phyloP scores from a whole-genome alignment of 2,113 vertebrate species.

The Phainopepla nitens region DNA sequence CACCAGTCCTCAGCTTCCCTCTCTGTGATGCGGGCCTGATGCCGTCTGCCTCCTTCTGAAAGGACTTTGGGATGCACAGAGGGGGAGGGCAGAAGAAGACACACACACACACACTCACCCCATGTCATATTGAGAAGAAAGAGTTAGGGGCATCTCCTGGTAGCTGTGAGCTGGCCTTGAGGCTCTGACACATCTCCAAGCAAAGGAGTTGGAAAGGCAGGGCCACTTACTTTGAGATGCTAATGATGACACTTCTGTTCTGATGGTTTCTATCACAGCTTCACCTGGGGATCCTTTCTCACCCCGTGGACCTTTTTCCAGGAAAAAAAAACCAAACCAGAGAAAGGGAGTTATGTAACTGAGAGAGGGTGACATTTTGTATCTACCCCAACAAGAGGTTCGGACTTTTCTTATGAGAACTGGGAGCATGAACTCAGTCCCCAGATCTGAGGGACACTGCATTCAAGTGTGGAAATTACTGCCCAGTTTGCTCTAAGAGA shows the following conservation, averaged over 20 bases:
- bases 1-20: not conserved
- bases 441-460: not conserved
- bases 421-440: not conserved
- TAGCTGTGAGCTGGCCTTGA: not conserved
- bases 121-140: not conserved
- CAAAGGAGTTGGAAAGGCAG: not conserved
- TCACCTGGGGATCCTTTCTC: conserved; percentile 79
- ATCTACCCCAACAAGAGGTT: not conserved
- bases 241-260: conserved; percentile 43
- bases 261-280: conserved; percentile 56
- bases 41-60: not conserved
- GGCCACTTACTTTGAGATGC: conserved; percentile 39
- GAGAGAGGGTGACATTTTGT: not conserved
- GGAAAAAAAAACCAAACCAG: too few relatives aligned
- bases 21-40: not conserved
- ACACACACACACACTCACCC: not conserved
- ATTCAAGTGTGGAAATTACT: not conserved
- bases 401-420: not conserved
- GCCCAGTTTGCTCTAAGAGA: not conserved
- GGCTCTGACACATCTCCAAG: not conserved
- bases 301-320: conserved; percentile 72
- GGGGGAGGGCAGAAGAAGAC: not conserved
- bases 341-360: not conserved
- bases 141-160: not conserved
- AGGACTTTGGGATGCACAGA: not conserved